A percentile compares a stretch with the other conserved stretches of the same genome.
phyloP scores from a whole-genome alignment of 1,140 invertebrate species.

The Trachymyrmex septentrionalis region DNA sequence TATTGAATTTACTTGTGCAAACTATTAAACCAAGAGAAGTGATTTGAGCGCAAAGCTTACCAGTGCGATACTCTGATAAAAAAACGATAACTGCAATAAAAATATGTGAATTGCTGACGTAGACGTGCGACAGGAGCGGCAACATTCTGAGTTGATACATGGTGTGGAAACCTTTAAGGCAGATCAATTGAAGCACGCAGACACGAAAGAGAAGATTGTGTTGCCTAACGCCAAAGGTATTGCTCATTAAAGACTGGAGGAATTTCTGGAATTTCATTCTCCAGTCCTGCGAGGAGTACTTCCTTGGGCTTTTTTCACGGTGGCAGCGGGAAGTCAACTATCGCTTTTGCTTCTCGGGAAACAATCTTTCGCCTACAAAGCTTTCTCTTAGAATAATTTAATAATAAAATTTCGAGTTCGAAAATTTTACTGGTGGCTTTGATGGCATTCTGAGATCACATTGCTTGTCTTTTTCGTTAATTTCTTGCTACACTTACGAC shows the following conservation, averaged over 20 bases:
- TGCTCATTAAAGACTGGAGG: slow-evolving; percentile 24
- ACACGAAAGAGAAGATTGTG: slow-evolving; percentile 93
- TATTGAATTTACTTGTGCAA: background rate
- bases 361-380: background rate
- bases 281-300: background rate
- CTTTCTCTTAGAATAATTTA: slow-evolving; percentile 9
- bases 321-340: slow-evolving; percentile 7
- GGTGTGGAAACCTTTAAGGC: slow-evolving; percentile 91
- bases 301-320: background rate
- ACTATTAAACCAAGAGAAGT: background rate
- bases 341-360: background rate
- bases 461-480: background rate
- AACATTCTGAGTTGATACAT: slow-evolving; percentile 91
- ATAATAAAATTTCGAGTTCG: too few relatives aligned
- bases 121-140: slow-evolving; percentile 92
- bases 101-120: slow-evolving; percentile 73
- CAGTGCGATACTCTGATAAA: background rate
- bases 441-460: background rate
- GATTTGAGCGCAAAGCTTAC: slow-evolving; percentile 8
- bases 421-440: slow-evolving; percentile 4
- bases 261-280: background rate
- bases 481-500: slow-evolving; percentile 8
- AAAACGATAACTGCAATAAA: slow-evolving; percentile 44
- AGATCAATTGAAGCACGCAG: slow-evolving; percentile 90
- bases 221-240: slow-evolving; percentile 93